Conservation (phyloP, 2,797 vertebrate genomes). For the Prunella strophiata region DNA sequence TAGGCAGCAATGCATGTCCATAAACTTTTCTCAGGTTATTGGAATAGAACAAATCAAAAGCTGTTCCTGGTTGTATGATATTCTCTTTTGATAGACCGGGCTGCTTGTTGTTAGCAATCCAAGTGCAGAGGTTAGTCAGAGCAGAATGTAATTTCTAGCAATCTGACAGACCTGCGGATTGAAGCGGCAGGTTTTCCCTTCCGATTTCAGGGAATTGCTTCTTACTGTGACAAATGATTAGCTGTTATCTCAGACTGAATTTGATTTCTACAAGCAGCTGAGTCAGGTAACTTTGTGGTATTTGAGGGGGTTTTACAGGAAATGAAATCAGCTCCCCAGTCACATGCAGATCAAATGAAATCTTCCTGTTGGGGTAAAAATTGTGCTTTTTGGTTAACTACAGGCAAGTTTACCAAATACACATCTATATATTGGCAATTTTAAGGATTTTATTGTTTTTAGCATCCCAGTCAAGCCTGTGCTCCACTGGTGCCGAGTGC, state of each 20-base stretch:
- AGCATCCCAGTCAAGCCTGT: accelerated
- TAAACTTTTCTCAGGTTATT: conserved; percentile 85
- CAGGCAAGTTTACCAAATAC: conserved; percentile 66
- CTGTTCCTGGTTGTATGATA: conserved; percentile 84
- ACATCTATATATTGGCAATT: neutral
- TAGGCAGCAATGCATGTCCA: conserved; percentile 79
- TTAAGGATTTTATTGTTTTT: neutral
- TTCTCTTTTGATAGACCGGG: conserved; percentile 87
- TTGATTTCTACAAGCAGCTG: conserved; percentile 93
- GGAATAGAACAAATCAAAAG: conserved; percentile 85
- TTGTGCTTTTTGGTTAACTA: conserved; percentile 85
- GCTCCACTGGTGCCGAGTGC: neutral
- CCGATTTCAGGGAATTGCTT: conserved; percentile 98
- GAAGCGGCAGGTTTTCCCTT: conserved; percentile 90
- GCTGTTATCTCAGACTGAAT: conserved; percentile 94
- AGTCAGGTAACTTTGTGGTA: conserved; percentile 92
- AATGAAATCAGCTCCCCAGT: conserved; percentile 85
- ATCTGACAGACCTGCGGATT: conserved; percentile 91
- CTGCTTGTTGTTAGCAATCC: conserved; percentile 88
- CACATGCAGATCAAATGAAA: conserved; percentile 85
- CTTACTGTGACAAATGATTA: conserved; percentile 98
- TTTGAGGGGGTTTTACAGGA: conserved; percentile 82
- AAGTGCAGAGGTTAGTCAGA: conserved; percentile 84
- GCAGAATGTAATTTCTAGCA: conserved; percentile 94
- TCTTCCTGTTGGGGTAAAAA: conserved; percentile 84